A percentile compares a stretch with the other conserved stretches of the same genome.
Conservation (phyloP, 2,113 vertebrate species). For the Hypomesus transpacificus region DNA sequence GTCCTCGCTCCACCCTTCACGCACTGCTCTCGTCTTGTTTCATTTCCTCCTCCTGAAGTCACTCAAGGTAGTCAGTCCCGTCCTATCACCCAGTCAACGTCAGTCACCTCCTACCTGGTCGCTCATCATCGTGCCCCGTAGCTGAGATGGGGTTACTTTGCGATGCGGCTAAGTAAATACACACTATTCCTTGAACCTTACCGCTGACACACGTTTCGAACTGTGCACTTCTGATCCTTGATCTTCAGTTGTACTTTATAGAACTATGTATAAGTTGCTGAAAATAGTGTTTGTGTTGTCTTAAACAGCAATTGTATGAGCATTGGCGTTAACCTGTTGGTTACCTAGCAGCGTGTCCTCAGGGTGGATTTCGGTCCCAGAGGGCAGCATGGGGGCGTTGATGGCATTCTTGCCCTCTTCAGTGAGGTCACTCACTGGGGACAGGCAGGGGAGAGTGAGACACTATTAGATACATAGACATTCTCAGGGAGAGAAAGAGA, state of each 20-base stretch:
- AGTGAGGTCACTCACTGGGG: constrained; percentile 90
- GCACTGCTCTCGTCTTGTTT: constrained; percentile 38
- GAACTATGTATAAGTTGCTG: background rate
- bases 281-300: no score
- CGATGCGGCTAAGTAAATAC: no score
- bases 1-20: constrained; percentile 21
- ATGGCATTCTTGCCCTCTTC: constrained; percentile 95
- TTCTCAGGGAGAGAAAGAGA: background rate
- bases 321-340: background rate
- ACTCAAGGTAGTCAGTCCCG: no score
- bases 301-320: no score
- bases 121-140: background rate
- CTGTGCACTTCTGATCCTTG: no score
- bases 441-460: constrained; percentile 6
- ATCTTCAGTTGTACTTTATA: background rate
- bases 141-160: no score
- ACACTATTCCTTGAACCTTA: no score
- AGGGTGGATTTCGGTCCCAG: constrained; percentile 77
- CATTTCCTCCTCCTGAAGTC: constrained; percentile 44
- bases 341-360: constrained; percentile 89
- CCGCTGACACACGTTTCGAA: no score
- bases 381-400: constrained; percentile 81
- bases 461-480: background rate
- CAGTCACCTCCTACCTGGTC: background rate
- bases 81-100: background rate